Percentiles rank a stretch among this genome's conserved stretches.
Evolutionary conservation across 2,797 vertebrate genomes (phyloP).

Genomic region (Dendrocincla fuliginosa): DNA sequence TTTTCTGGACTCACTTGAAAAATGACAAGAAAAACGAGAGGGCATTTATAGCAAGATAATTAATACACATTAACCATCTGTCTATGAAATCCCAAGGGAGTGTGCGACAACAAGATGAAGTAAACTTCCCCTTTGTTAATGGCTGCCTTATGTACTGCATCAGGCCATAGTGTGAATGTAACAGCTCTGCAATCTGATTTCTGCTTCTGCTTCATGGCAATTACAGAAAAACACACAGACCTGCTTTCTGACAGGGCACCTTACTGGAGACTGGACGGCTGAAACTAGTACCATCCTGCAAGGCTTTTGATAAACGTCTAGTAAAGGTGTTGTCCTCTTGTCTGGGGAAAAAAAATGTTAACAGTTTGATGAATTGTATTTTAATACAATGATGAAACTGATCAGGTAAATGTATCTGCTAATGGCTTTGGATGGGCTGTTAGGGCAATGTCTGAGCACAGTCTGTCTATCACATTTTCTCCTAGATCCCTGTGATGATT

Average conservation of each 20-base stretch:
- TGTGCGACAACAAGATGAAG: background rate
- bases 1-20: background rate
- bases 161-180: background rate
- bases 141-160: background rate
- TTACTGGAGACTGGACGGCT: background rate
- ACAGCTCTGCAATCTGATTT: background rate
- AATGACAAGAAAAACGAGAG: background rate
- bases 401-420: background rate
- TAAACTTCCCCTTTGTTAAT: background rate
- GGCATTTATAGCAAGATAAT: background rate
- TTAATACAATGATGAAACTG: background rate
- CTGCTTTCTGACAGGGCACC: background rate
- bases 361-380: background rate
- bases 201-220: background rate
- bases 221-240: background rate
- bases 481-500: background rate
- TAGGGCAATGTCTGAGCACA: background rate
- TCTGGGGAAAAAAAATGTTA: background rate
- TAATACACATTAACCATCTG: background rate
- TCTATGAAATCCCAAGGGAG: background rate
- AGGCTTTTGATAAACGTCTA: background rate
- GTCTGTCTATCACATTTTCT: background rate
- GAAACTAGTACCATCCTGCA: background rate
- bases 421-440: background rate
- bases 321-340: background rate